Evolutionary conservation across 2,888 invertebrate species (phyloP), one percentile per base, ranked within the genome.

Genomic region (Euphydryas editha): DNA sequence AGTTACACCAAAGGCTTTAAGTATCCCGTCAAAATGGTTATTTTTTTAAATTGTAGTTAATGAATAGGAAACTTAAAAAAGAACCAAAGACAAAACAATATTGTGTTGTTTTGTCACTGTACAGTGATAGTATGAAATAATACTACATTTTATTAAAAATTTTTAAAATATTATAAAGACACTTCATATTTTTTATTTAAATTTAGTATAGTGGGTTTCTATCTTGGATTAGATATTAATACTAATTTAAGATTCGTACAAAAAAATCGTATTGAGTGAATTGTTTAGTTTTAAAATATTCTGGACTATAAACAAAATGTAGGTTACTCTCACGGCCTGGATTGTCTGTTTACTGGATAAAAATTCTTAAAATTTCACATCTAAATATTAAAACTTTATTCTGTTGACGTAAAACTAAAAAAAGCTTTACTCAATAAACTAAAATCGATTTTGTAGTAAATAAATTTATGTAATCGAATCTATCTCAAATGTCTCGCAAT

Each of bases 391-490:
- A 21, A 20, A 21, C 13, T 49, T 21, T 10, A 21, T 51, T 20
- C 13, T 51, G 20, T 44, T n/a, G n/a, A 44, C 5, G 42, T n/a
- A 44, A 44, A 44, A 44, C 5, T n/a, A 30, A 24, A 54, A n/a
- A 44, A 10, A 39, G 13, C 39, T 39, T 11, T 56, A 62, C n/a
- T 57, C 46, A 63, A 58, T 63, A 63, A 58, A 61, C 62, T 60
- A 37, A 49, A 67, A 59, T 66, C 59, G 61, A 59, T 67, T 54
- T 54, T 55, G 42, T 57, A 54, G 64, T 30, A 75, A 81, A 73
- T 81, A 66, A 84, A 78, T 81, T 81, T 86, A 83, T 81, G 85
- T 86, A 87, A 88, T 85, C 82, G 82, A 84, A 88, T 83, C 70
- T 15, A 44, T 44, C 42, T 70, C 63, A 65, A 75, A n/a, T n/a